phyloP scores from a whole-genome alignment of 2,113 vertebrate species.

The Bubo blakistoni region DNA sequence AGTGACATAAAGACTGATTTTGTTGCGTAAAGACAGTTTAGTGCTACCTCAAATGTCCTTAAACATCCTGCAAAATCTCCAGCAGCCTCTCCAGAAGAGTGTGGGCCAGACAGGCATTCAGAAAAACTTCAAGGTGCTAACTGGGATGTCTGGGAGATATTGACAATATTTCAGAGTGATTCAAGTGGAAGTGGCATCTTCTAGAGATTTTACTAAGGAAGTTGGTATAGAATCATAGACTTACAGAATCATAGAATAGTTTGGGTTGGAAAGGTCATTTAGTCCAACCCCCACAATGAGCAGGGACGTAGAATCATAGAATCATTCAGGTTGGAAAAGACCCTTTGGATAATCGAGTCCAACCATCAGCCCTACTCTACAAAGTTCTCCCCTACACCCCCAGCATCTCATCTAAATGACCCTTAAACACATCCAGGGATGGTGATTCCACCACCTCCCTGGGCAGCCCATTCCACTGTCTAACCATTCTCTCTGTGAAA shows the following conservation, averaged over 20 bases:
- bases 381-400: no score
- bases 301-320: neutral
- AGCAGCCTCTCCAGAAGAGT: neutral
- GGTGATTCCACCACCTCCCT: no score
- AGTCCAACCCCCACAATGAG: neutral
- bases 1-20: neutral
- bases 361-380: no score
- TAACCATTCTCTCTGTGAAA: no score
- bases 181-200: neutral
- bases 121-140: neutral
- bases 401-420: no score
- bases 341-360: no score
- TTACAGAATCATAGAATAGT: neutral
- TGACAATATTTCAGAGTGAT: neutral
- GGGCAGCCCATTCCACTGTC: no score
- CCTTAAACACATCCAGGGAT: no score
- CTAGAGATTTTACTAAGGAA: neutral
- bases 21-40: neutral
- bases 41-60: neutral
- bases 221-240: neutral
- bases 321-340: no score
- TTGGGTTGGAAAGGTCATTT: neutral
- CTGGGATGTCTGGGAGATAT: neutral
- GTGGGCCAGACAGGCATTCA: neutral
- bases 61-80: neutral